A percentile compares a stretch with the other conserved stretches of the same genome.
Conservation (phyloP, 1,140 invertebrate genomes). For the Calliopsis andreniformis region DNA sequence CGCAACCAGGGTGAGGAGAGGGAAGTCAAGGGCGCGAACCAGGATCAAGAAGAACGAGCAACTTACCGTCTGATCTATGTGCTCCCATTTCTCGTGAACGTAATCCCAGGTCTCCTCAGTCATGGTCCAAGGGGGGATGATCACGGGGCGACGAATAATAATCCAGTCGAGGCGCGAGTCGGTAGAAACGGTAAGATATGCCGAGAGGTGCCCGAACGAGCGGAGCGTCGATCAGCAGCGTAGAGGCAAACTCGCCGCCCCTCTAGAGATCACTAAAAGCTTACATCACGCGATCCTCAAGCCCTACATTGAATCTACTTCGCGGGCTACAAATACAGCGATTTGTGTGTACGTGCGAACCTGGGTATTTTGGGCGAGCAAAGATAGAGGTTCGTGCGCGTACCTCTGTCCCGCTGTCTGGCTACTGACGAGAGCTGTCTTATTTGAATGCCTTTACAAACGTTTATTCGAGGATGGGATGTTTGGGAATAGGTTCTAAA, state of each 20-base stretch:
- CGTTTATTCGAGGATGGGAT: too few species aligned
- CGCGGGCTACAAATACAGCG: slow-evolving; percentile 55
- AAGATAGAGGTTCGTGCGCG: neutral
- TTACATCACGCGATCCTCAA: slow-evolving; percentile 58
- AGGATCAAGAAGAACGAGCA: neutral
- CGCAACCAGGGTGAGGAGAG: slow-evolving; percentile 44
- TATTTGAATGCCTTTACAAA: too few species aligned
- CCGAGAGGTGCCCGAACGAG: neutral
- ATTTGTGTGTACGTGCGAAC: slow-evolving; percentile 15
- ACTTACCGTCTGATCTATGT: slow-evolving; percentile 74
- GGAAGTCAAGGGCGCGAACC: slow-evolving; percentile 44
- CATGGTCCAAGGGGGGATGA: slow-evolving; percentile 51
- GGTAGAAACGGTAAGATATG: neutral
- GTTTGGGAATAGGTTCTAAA: too few species aligned
- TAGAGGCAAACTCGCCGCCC: slow-evolving; percentile 41
- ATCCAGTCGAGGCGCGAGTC: neutral
- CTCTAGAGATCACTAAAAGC: slow-evolving; percentile 61
- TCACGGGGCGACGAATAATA: neutral
- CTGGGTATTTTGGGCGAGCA: slow-evolving; percentile 36
- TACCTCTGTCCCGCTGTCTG: neutral
- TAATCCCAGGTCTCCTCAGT: slow-evolving; percentile 68
- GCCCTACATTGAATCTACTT: slow-evolving; percentile 41
- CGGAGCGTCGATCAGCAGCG: slow-evolving; percentile 18
- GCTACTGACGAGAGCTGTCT: neutral
- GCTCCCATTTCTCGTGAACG: slow-evolving; percentile 74